Evolutionary conservation across 2,113 vertebrate species (phyloP).

Genomic region (Manacus vitellinus): DNA sequence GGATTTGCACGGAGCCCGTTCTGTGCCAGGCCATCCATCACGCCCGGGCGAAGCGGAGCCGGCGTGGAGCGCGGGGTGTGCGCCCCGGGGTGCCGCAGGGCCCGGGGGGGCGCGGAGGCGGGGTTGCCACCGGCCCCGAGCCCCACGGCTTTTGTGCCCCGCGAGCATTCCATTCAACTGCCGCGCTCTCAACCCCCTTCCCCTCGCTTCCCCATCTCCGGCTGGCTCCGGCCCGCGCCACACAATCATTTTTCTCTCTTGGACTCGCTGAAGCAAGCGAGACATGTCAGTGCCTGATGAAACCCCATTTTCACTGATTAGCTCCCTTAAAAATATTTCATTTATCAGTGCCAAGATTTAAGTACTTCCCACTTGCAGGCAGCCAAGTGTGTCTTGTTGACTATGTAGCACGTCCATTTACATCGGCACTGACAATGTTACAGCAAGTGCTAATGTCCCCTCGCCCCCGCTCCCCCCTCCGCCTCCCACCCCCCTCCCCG

Average conservation of each 20-base stretch:
- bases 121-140: background rate
- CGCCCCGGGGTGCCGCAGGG: background rate
- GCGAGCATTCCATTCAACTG: background rate
- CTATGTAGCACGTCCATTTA: conserved; percentile 91
- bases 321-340: conserved; percentile 94
- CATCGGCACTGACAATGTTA: conserved; percentile 85
- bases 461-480: background rate
- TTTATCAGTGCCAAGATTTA: conserved; percentile 91
- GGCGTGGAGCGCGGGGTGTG: background rate
- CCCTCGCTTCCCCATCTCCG: conserved; percentile 36
- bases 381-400: conserved; percentile 89
- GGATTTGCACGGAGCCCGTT: conserved; percentile 64
- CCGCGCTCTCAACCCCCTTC: background rate
- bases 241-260: conserved; percentile 88
- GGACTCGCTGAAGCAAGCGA: conserved; percentile 85
- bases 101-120: background rate
- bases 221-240: background rate
- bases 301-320: conserved; percentile 95
- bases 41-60: background rate
- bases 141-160: background rate
- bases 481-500: conserved; percentile 23
- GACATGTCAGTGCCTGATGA: conserved; percentile 89
- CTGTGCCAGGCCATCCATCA: conserved; percentile 68
- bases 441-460: conserved; percentile 82
- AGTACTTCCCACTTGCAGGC: conserved; percentile 79